Base-by-base conservation (phyloP, 2,888 invertebrate species). In the Hartigia nigra region DNA sequence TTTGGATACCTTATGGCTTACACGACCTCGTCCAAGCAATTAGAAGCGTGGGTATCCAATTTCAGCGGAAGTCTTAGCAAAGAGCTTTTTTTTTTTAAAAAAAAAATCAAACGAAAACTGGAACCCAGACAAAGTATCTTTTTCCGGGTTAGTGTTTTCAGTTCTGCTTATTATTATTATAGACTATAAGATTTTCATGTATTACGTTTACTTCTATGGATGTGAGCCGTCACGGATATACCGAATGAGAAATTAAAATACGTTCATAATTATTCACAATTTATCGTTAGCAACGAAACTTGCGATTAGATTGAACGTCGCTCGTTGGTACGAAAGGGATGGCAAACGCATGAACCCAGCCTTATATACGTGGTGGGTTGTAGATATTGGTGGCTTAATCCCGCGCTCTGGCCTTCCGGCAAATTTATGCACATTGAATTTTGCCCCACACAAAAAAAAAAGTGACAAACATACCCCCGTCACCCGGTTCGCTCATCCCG, bases 31-130 rank as follows among this genome's bases (percentile, higher is more conserved):
- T 84, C 74, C 72, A 82, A 87, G 85, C 87, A 88, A 87, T 87
- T 86, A 87, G 83, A 83, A 80, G 81, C 83, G 79, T 82, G 82
- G 82, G 80, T 87, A 88, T 88, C 86, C 83, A 81, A 84, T 88
- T 88, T 84, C 86, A 69, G n/a, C 12, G 70, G 39, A 23, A 55
- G 9, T 23, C 9, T 2, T 23, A 9, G 23, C 55, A 9, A 23
- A 55, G 2, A 55, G 55, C 23, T 55, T 55, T 55, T 39, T 14
- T 39, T 23, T 55, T 55, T 2, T 35, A 1, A 2, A 55, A 55
- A 39, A 55, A 55, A 23, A 9, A 39, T 5, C 23, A 55, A 9
- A 55, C 5, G 23, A 55, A 23, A 55, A 9, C 9, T 23, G 55
- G 23, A 23, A 55, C 55, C 23, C 55, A 1, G 9, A 55, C 2